Percentiles rank a stretch among this genome's conserved stretches.
Evolutionary conservation across 2,113 vertebrate genomes (phyloP).

Genomic region (Grammomys dolichurus): DNA sequence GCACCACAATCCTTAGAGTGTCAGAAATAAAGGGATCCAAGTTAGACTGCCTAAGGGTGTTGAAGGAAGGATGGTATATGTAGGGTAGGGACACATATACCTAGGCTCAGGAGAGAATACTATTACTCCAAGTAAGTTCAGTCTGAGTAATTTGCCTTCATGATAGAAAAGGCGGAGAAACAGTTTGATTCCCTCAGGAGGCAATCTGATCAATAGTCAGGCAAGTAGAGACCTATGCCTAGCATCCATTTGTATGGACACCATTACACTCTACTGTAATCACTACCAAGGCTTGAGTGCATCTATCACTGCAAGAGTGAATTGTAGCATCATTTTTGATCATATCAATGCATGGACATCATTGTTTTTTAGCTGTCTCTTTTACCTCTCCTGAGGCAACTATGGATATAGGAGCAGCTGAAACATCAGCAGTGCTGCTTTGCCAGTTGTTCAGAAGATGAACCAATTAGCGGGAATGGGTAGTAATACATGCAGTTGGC

Average conservation of each 20-base stretch:
- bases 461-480: slow-evolving; percentile 62
- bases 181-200: not conserved
- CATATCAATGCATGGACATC: not conserved
- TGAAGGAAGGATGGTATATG: not conserved
- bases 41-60: not conserved
- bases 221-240: not conserved
- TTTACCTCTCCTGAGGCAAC: not conserved
- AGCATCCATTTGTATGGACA: not conserved
- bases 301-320: slow-evolving; percentile 2
- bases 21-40: not conserved
- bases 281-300: not conserved
- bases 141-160: not conserved
- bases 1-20: not conserved
- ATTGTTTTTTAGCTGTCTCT: not conserved
- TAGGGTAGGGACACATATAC: not conserved
- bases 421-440: not conserved
- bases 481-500: slow-evolving; percentile 64
- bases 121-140: not conserved
- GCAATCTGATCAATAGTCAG: not conserved
- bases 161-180: not conserved
- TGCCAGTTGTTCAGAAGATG: slow-evolving; percentile 63
- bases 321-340: not conserved
- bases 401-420: slow-evolving; percentile 51
- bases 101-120: not conserved
- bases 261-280: not conserved